Evolutionary conservation across 1,140 invertebrate genomes (phyloP).

Genomic region (Caenorhabditis tropicalis): DNA sequence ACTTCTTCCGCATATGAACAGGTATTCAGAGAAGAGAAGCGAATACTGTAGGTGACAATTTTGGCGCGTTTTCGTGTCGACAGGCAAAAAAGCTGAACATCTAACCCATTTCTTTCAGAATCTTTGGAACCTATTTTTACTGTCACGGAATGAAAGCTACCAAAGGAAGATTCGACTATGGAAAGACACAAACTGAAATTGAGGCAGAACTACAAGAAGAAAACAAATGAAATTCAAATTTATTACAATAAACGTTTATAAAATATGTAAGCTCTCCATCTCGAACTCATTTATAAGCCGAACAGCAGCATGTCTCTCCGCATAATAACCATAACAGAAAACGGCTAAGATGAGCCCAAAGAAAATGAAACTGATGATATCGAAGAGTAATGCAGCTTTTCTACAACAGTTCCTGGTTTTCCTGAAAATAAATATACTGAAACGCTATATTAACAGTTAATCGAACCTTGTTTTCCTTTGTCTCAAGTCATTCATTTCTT

Average conservation of each 20-base stretch:
- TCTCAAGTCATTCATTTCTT: constrained; percentile 28
- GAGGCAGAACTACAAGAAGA: neutral
- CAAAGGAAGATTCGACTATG: constrained; percentile 24
- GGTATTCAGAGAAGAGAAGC: too few relatives aligned
- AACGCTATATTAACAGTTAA: neutral
- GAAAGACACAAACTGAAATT: neutral
- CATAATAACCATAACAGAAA: neutral
- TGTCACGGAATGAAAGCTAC: constrained; percentile 61
- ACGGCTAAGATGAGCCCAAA: neutral
- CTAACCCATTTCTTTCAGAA: constrained; percentile 43
- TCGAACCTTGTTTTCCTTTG: neutral
- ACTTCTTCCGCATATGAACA: too few relatives aligned
- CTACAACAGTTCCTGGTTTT: neutral
- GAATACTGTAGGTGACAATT: too few relatives aligned
- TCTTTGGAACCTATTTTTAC: constrained; percentile 64
- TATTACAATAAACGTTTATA: too few relatives aligned
- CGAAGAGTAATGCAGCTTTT: neutral
- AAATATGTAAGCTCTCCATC: neutral
- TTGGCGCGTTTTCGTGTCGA: neutral
- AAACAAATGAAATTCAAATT: neutral
- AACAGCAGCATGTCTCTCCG: neutral
- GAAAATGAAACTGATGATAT: constrained; percentile 3
- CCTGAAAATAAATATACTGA: neutral
- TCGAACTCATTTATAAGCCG: neutral
- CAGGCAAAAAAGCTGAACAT: neutral